Base-by-base conservation (phyloP, 2,888 invertebrate genomes). In the Caenorhabditis sp. region DNA sequence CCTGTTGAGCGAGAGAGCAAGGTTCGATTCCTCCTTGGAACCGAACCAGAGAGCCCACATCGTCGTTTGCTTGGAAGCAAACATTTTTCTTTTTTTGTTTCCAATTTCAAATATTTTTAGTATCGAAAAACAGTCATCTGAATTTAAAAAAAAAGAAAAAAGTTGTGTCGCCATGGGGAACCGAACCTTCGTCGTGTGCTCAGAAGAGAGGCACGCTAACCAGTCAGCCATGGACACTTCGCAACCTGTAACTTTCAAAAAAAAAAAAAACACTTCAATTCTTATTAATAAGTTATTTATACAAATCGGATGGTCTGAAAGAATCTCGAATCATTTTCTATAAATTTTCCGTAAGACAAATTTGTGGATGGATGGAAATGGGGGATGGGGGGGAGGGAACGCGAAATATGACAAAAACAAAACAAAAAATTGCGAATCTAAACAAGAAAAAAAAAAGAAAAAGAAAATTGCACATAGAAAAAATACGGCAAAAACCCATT, bases 261-360 rank as follows among this genome's bases (percentile, higher is more conserved):
- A 14, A 58, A 58, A 58, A 58, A 27, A 58, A 58, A 26, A 4
- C 10, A 31, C 25, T 8, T n/a, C n/a, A n/a, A n/a, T n/a, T n/a
- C n/a, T 26, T 58, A 26, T 58, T 26, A 23, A 54, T 23, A 26
- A 54, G 23, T 54, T 54, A 25, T 54, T 26, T 54, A 54, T 26
- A 59, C 20, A 38, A 59, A 38, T 27, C 31, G 21, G 59, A 31
- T 59, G 21, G 27, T 43, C 43, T 43, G 43, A 43, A 43, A 43
- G 50, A 62, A 54, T 23, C 43, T 63, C 63, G 63, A 63, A 63
- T 63, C 63, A 56, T 56, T 63, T 56, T 63, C 63, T 63, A 63
- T 36, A 36, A 26, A 53, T 25, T 59, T 59, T 43, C 43, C 43
- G 43, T 43, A 43, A 43, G 43, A 43, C 43, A 43, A 43, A 43